These are phyloP conservation scores for Hoplias malabaricus DNA, from an alignment of 2,113 vertebrate genomes.

Conservation along the genomic window DNA sequence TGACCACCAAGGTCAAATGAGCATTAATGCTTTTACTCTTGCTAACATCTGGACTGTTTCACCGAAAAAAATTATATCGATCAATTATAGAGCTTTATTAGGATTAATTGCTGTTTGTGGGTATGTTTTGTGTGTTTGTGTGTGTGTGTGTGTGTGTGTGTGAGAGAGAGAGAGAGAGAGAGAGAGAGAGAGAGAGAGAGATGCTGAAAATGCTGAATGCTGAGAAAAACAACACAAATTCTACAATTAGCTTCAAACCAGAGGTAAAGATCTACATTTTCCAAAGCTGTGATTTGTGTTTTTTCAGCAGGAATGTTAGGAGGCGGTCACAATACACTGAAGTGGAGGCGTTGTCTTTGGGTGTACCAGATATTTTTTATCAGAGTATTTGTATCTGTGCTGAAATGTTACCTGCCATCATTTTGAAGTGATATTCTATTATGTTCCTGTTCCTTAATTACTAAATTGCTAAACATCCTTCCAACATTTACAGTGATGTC, in stretches of 20 bases:
- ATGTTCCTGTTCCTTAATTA: slow-evolving; percentile 3
- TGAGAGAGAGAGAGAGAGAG: background rate
- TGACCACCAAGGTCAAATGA: slow-evolving; percentile 41
- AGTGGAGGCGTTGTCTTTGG: background rate
- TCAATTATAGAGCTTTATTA: slow-evolving; percentile 20
- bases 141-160: slow-evolving; percentile 3
- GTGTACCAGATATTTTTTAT: slow-evolving; percentile 21
- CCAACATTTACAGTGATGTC: too few relatives aligned
- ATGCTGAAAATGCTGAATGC: background rate
- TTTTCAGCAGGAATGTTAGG: slow-evolving; percentile 9
- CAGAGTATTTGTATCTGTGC: slow-evolving; percentile 26
- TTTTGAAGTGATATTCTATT: background rate
- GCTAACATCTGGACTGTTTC: slow-evolving; percentile 21
- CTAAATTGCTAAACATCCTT: slow-evolving; percentile 17
- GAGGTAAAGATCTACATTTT: too few relatives aligned
- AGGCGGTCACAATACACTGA: slow-evolving; percentile 28
- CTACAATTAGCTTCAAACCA: slow-evolving; percentile 19
- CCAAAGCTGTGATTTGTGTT: too few relatives aligned
- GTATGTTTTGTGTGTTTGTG: background rate
- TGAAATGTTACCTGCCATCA: slow-evolving; percentile 3
- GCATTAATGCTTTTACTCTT: slow-evolving; percentile 30
- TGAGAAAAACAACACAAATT: background rate
- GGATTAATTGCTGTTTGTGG: background rate
- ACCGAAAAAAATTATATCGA: slow-evolving; percentile 14
- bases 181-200: background rate